Percentiles rank a stretch among this genome's conserved stretches.
Evolutionary conservation across 2,797 vertebrate genomes (phyloP).

Genomic region (Scomberomorus guttatus): DNA sequence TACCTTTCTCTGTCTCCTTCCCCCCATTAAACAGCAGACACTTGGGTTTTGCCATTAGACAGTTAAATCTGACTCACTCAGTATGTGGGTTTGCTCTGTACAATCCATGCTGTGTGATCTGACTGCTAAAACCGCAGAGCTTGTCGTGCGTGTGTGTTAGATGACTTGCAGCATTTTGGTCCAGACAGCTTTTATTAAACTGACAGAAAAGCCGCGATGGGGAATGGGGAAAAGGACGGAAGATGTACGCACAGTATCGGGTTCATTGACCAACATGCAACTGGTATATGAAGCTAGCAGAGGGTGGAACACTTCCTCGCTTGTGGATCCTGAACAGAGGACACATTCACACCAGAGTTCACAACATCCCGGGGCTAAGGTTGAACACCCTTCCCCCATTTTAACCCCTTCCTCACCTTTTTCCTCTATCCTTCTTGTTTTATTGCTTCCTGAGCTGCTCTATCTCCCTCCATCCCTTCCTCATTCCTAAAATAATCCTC

Average conservation of each 20-base stretch:
- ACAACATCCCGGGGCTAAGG: constrained; percentile 61
- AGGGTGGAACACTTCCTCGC: constrained; percentile 66
- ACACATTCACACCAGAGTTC: constrained; percentile 70
- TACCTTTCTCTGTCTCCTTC: constrained; percentile 40
- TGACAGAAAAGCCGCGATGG: constrained; percentile 56
- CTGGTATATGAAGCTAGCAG: constrained; percentile 41
- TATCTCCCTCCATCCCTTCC: not conserved
- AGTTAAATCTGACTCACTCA: constrained; percentile 67
- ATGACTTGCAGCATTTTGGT: constrained; percentile 47
- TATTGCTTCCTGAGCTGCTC: constrained; percentile 31
- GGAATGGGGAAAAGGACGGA: not conserved
- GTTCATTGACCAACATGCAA: constrained; percentile 43
- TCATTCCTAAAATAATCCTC: constrained; percentile 42
- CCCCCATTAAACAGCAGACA: constrained; percentile 54
- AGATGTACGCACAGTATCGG: constrained; percentile 40
- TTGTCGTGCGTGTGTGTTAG: constrained; percentile 37
- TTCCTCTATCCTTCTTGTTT: constrained; percentile 41
- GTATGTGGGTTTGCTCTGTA: constrained; percentile 53
- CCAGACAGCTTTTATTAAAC: constrained; percentile 60
- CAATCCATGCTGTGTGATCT: constrained; percentile 58
- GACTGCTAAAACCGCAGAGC: constrained; percentile 64
- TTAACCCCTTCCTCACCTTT: constrained; percentile 55
- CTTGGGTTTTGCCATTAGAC: constrained; percentile 65
- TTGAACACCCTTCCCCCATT: constrained; percentile 39
- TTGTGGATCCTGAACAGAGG: constrained; percentile 74